phyloP scores from a whole-genome alignment of 1,140 invertebrate genomes.

The Elymnias hypermnestra region DNA sequence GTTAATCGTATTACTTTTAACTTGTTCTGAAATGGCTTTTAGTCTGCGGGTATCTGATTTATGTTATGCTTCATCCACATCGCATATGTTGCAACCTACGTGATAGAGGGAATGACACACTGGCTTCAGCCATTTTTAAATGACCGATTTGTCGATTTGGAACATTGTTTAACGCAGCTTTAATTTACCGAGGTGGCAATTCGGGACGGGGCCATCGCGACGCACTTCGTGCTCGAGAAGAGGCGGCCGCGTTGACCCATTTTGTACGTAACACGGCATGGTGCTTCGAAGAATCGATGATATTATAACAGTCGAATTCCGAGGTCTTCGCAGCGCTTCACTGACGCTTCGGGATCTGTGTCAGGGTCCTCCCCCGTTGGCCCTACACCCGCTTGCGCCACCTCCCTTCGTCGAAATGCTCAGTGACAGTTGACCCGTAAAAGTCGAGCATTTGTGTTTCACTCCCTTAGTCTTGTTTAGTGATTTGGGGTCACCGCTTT shows the following conservation, averaged over 20 bases:
- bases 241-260: constrained; percentile 62
- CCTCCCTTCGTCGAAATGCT: constrained; percentile 24
- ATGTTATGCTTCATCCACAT: too few relatives aligned
- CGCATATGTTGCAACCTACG: too few relatives aligned
- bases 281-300: constrained; percentile 62
- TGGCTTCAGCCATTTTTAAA: too few relatives aligned
- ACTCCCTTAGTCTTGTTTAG: constrained; percentile 47
- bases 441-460: constrained; percentile 58
- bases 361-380: constrained; percentile 64
- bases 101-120: too few relatives aligned
- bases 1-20: too few relatives aligned
- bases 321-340: constrained; percentile 54
- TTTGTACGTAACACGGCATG: constrained; percentile 55
- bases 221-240: constrained; percentile 36
- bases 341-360: constrained; percentile 68
- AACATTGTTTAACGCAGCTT: constrained; percentile 36
- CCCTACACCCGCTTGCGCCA: constrained; percentile 48
- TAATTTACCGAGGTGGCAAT: constrained; percentile 58
- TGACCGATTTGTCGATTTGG: constrained; percentile 29
- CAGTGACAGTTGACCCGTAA: constrained; percentile 38
- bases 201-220: constrained; percentile 50
- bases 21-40: too few relatives aligned
- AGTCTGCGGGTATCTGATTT: too few relatives aligned
- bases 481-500: constrained; percentile 46
- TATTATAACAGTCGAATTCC: constrained; percentile 60